phyloP scores from a whole-genome alignment of 2,113 vertebrate genomes.

The Lophochroa leadbeateri region DNA sequence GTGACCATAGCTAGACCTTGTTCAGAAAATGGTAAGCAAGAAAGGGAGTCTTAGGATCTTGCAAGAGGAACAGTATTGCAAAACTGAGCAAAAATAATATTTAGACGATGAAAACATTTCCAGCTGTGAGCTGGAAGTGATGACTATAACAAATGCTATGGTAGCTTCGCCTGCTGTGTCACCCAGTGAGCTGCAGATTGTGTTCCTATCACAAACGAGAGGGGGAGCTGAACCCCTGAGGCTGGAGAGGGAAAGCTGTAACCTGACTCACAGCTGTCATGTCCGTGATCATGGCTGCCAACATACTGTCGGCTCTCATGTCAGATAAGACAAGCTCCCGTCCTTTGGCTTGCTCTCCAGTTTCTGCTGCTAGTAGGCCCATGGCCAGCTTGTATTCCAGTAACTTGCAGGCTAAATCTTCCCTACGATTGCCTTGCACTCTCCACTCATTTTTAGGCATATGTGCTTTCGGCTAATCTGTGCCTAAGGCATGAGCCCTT shows the following conservation, averaged over 20 bases:
- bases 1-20: neutral
- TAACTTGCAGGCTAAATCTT: neutral
- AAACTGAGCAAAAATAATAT: neutral
- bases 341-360: neutral
- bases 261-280: neutral
- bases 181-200: neutral
- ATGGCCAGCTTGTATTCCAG: neutral
- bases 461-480: neutral
- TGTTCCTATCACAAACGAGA: neutral
- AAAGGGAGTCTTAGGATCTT: neutral
- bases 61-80: neutral
- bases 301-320: neutral
- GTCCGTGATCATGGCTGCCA: neutral
- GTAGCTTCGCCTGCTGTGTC: accelerated
- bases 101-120: neutral
- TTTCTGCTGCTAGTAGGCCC: neutral
- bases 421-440: neutral
- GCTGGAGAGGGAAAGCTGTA: neutral
- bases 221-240: neutral
- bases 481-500: neutral
- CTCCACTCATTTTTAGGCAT: neutral
- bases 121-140: neutral
- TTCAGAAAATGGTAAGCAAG: neutral
- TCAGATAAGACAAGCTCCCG: neutral
- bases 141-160: accelerated